Evolutionary conservation across 2,797 vertebrate species (phyloP), one percentile per base, ranked within the genome.

Genomic region (Brachyalestes nurse): DNA sequence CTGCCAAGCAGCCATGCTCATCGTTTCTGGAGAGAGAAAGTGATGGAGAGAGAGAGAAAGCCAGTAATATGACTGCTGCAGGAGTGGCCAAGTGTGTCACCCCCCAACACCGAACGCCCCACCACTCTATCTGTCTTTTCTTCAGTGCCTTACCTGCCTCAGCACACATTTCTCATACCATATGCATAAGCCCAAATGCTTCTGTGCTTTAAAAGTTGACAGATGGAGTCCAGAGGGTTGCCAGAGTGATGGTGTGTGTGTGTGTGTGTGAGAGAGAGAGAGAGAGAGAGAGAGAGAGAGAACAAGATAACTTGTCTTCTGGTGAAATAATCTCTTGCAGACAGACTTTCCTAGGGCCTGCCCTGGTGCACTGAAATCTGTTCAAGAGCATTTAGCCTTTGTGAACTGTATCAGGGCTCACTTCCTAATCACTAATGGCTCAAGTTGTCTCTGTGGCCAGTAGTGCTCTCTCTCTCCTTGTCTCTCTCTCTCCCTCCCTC

Each of bases 141-240:
- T 25, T 10, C 14, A 47, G 70, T 77, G 34, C 55, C 45, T 42
- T 74, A 71, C 79, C n/a, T 71, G 2, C 61, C 34, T 73, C 55
- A 38, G 16, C 23, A 58, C 67, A 78, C 53, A 28, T 62, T 64
- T 75, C 78, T 21, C 4, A 45, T 57, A 61, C 70, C 66, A 47
- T 16, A 45, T 72, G 49, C 53, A 62, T n/a, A 47, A 66, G 53
- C 38, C 21, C 67, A 62, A 64, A 42, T 60, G 17, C 38, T 62
- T 78, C 49, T 28, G 38, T 40, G 58, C 58, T 21, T 74, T 66
- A 47, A 76, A 42, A 14, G 23, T 70, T 61, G 69, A 66, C 83
- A 81, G 79, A 79, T 81, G 66, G 80, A 45, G 28, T 72, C 10
- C 28, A 69, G 62, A 55, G 47, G 17, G 58, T 61, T 61, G 21